A percentile compares a stretch with the other conserved stretches of the same genome.
Conservation (phyloP, 2,888 invertebrate genomes). For the Apodemia duryi region DNA sequence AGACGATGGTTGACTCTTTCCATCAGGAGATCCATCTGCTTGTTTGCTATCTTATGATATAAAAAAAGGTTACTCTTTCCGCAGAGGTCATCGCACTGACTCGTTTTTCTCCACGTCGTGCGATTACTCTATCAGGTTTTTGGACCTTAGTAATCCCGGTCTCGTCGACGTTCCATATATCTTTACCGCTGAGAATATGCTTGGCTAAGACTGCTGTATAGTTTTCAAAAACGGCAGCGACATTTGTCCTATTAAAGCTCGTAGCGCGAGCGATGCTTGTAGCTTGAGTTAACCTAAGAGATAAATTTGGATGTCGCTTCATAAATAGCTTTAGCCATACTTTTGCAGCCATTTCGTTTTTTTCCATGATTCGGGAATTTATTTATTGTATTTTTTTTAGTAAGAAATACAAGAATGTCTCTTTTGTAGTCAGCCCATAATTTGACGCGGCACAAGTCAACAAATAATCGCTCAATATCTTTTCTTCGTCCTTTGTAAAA, state of each 20-base stretch:
- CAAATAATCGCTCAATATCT: too few relatives aligned
- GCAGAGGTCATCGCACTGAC: slow-evolving; percentile 42
- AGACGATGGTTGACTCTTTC: too few relatives aligned
- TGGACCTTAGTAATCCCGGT: slow-evolving; percentile 38
- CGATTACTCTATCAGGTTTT: slow-evolving; percentile 44
- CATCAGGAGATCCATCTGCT: too few relatives aligned
- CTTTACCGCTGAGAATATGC: slow-evolving; percentile 4
- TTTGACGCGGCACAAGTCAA: too few relatives aligned
- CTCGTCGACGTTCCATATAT: background rate
- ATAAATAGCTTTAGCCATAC: too few relatives aligned
- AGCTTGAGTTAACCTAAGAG: slow-evolving; percentile 27
- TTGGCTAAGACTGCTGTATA: background rate
- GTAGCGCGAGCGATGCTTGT: too few relatives aligned
- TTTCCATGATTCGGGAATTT: slow-evolving; percentile 25
- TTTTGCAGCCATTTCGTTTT: slow-evolving; percentile 26
- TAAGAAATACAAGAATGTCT: slow-evolving; percentile 23
- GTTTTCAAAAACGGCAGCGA: too few relatives aligned
- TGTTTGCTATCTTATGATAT: too few relatives aligned
- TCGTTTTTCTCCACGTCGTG: slow-evolving; percentile 41
- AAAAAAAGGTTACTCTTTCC: slow-evolving; percentile 43
- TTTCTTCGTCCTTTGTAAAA: slow-evolving; percentile 27
- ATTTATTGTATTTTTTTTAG: slow-evolving; percentile 28
- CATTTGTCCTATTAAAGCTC: too few relatives aligned
- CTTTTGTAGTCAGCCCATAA: too few relatives aligned
- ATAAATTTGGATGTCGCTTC: slow-evolving; percentile 26